A percentile compares a stretch with the other conserved stretches of the same genome.
Evolutionary conservation across 2,113 vertebrate genomes (phyloP).

Genomic region (Hippocampus comes): DNA sequence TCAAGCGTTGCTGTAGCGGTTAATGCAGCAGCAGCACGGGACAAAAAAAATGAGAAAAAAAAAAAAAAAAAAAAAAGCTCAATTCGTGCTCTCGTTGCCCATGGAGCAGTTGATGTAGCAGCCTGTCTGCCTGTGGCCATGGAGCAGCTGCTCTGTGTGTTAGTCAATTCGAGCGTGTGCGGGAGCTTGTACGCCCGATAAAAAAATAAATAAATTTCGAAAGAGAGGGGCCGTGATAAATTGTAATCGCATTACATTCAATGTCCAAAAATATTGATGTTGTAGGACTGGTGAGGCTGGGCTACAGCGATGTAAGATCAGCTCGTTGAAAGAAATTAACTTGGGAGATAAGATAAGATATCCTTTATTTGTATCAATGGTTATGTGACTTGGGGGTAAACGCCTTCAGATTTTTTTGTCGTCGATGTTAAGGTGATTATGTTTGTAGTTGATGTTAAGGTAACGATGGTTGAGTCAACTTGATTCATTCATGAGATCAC

Average conservation of each 20-base stretch:
- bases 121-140: conserved; percentile 69
- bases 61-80: conserved; percentile 35
- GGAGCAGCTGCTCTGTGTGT: conserved; percentile 69
- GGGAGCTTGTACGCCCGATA: conserved; percentile 57
- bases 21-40: conserved; percentile 40
- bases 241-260: conserved; percentile 67
- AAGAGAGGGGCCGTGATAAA: conserved; percentile 44
- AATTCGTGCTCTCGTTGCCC: conserved; percentile 59
- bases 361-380: too few species aligned
- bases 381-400: too few species aligned
- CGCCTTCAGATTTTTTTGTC: background rate
- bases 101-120: conserved; percentile 68
- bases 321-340: conserved; percentile 19
- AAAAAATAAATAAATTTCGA: conserved; percentile 9
- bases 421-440: background rate
- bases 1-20: conserved; percentile 32
- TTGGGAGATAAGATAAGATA: too few species aligned
- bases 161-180: conserved; percentile 66
- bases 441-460: too few species aligned
- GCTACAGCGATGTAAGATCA: conserved; percentile 26
- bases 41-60: conserved; percentile 15
- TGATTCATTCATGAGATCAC: background rate
- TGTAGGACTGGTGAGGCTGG: conserved; percentile 52
- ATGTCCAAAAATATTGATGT: conserved; percentile 56
- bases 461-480: conserved; percentile 11